Conservation (phyloP, 92 coral and sea anemone species). For the Palythoa caribaeorum region DNA sequence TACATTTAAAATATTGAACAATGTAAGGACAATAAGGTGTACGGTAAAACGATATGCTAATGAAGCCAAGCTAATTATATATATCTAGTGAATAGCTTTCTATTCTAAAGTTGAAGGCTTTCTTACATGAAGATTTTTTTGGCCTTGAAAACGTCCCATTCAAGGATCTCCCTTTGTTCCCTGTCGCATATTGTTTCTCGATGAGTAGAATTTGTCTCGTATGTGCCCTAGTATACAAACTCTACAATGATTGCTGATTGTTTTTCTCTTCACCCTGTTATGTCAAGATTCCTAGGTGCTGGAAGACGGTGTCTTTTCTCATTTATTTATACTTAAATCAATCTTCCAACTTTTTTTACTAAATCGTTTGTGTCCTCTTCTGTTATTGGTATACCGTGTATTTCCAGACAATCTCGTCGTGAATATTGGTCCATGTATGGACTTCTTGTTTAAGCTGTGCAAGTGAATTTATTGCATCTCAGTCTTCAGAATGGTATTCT, state of each 20-base stretch:
- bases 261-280: not conserved
- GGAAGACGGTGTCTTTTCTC: constrained; percentile 30
- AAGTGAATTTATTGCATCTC: constrained; percentile 17
- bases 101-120: constrained; percentile 51
- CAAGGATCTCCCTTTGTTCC: constrained; percentile 37
- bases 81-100: constrained; percentile 33
- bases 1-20: no score
- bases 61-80: no score
- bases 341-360: constrained; percentile 2
- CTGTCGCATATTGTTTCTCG: constrained; percentile 39
- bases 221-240: constrained; percentile 18
- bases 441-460: not conserved
- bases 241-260: constrained; percentile 53
- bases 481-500: constrained; percentile 13
- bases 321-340: constrained; percentile 8
- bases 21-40: no score
- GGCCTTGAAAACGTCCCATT: constrained; percentile 15
- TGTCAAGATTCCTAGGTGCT: constrained; percentile 10
- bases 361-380: constrained; percentile 14
- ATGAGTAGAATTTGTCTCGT: constrained; percentile 44
- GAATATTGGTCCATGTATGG: not conserved
- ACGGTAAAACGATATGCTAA: no score
- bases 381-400: not conserved
- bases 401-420: constrained; percentile 1
- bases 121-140: constrained; percentile 41